These are phyloP conservation scores for Acanthosepion pharaonis DNA, from an alignment of 2,888 invertebrate species.

Conservation along the genomic window DNA sequence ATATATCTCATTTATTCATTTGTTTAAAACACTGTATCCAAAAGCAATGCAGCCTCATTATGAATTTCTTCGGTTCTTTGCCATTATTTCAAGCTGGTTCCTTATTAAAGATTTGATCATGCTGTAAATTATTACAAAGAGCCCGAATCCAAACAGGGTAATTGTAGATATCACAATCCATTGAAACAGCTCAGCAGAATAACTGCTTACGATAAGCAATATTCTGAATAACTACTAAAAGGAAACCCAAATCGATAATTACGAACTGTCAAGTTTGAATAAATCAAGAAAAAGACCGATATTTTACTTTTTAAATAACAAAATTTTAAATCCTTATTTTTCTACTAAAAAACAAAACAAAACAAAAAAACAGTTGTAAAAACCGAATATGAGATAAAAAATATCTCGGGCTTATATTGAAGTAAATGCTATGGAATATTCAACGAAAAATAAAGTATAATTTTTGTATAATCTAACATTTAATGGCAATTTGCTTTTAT, in stretches of 20 bases:
- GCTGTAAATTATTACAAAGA: not conserved
- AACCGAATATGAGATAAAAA: not conserved
- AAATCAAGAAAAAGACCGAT: no score
- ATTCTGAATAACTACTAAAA: not conserved
- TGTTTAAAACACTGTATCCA: not conserved
- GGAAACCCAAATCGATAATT: not conserved
- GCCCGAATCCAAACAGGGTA: not conserved
- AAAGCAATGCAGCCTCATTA: not conserved
- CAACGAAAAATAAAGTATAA: not conserved
- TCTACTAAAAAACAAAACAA: not conserved
- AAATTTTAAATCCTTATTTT: not conserved
- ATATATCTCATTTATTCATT: not conserved
- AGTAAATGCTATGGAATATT: not conserved
- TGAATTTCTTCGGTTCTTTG: not conserved
- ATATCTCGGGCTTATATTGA: not conserved
- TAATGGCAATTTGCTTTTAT: not conserved
- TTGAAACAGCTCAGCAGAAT: not conserved
- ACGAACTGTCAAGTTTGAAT: no score
- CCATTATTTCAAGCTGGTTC: not conserved
- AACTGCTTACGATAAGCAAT: not conserved
- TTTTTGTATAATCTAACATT: not conserved
- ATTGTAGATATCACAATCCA: constrained; percentile 6
- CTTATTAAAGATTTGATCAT: not conserved
- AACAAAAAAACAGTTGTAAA: not conserved
- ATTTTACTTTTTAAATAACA: no score